Evolutionary conservation across 2,113 vertebrate genomes (phyloP).

Genomic region (Promerops cafer): DNA sequence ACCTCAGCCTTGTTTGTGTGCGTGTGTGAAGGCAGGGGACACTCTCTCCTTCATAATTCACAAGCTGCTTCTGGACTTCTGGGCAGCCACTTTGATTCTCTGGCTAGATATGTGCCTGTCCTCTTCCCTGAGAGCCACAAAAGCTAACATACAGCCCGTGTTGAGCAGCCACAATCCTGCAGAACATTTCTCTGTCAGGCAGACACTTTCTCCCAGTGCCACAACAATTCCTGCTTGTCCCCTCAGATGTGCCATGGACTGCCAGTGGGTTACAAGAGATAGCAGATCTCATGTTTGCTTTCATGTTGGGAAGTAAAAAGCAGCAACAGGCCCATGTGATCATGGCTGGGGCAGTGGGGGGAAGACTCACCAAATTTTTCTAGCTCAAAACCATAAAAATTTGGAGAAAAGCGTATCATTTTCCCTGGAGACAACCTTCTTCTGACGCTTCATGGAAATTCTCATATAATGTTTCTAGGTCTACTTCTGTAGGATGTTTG

Average conservation of each 20-base stretch:
- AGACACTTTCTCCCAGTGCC: not conserved
- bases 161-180: not conserved
- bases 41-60: not conserved
- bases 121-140: not conserved
- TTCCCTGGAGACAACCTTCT: not conserved
- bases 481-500: not conserved
- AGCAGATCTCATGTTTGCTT: not conserved
- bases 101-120: not conserved
- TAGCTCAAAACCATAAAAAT: not conserved
- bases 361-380: not conserved
- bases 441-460: not conserved
- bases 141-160: not conserved
- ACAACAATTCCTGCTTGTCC: not conserved
- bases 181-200: not conserved
- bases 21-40: not conserved
- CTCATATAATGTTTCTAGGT: not conserved
- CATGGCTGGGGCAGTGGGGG: rapidly evolving
- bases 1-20: slow-evolving; percentile 22
- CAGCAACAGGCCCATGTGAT: not conserved
- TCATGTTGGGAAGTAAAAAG: not conserved
- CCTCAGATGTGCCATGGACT: not conserved
- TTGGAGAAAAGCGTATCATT: rapidly evolving
- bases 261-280: not conserved
- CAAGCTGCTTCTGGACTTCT: not conserved
- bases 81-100: not conserved